Percentiles rank a stretch among this genome's conserved stretches.
Evolutionary conservation across 1,140 invertebrate species (phyloP).

Genomic region (Macrosteles quadrilineatus): DNA sequence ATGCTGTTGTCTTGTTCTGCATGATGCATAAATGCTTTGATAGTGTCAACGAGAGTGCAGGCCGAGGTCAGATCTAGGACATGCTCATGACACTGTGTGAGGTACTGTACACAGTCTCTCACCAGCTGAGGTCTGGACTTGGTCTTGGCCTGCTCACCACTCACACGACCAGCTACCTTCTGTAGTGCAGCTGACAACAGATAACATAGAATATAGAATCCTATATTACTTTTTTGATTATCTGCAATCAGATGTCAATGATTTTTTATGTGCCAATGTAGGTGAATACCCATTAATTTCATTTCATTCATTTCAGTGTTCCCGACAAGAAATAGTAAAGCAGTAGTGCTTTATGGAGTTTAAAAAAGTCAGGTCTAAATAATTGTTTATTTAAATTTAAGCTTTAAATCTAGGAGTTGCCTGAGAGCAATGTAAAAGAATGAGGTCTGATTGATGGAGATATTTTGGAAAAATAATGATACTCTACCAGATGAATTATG

Average conservation of each 20-base stretch:
- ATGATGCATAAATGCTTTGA: slow-evolving; percentile 35
- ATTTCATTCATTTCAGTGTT: too few species aligned
- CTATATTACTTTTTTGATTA: not conserved
- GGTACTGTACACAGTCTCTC: slow-evolving; percentile 28
- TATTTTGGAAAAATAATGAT: too few species aligned
- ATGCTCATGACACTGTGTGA: slow-evolving; percentile 20
- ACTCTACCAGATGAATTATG: too few species aligned
- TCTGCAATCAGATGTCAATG: slow-evolving; percentile 28
- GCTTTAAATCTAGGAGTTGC: too few species aligned
- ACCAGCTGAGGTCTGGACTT: slow-evolving; percentile 24
- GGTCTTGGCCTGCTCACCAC: slow-evolving; percentile 5
- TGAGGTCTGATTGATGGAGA: too few species aligned
- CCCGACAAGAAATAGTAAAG: too few species aligned
- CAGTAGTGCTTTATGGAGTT: too few species aligned
- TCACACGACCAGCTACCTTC: slow-evolving; percentile 34
- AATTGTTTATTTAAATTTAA: too few species aligned
- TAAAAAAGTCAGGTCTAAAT: too few species aligned
- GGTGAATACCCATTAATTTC: too few species aligned
- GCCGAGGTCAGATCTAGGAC: slow-evolving; percentile 41
- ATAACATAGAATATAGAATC: slow-evolving; percentile 25
- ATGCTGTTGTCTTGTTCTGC: slow-evolving; percentile 20
- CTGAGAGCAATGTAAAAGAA: too few species aligned
- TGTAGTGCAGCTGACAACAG: slow-evolving; percentile 34
- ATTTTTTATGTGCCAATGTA: too few species aligned
- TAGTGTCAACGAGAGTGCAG: slow-evolving; percentile 37